Base-by-base conservation (phyloP, 2,113 vertebrate genomes). In the Amphilophus citrinellus region DNA sequence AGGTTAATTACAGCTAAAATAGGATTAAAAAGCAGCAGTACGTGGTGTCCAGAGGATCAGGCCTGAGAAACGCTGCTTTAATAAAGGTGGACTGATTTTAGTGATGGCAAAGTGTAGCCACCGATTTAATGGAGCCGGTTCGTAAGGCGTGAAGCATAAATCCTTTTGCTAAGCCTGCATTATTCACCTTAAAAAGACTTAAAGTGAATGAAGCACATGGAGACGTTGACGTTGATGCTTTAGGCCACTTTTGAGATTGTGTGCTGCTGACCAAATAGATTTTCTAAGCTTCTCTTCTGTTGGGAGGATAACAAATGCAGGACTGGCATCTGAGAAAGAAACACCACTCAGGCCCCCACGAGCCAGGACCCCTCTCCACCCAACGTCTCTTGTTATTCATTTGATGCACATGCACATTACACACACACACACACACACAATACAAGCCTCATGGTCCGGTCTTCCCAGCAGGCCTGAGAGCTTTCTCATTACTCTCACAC, bases 401-500 rank as follows among this genome's bases (percentile, higher is more conserved):
- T 86, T 89, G 84, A 88, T 75, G 77, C 84, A 84, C 82, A 60
- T 24, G 58, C 73, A 61, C 90, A 63, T 30, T 65, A 82, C 85
- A 84, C 37, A 47, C 83, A 5, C 17, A 9, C 17, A 9, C 76
- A 80, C 57, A 66, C 56, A 80, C 56, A 27, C 14, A 85, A 88
- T 44, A 9, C 79, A 44, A 7, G 7, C 66, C 24, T 76, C 61
- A 2, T 59, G 71, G 93, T 91, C 91, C 89, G 53, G 90, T 82
- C 73, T 77, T 87, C 86, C 90, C 59, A 88, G 61, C 80, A 79
- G 88, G 89, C 84, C 88, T 91, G 90, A 94, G 90, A 92, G 94
- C 92, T 95, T 95, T 94, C 94, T 95, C 94, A 93, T 95, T 95
- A 94, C 89, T 92, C 85, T 84, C 84, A 84, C 84, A 84, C 91